Conservation (phyloP, 2,113 vertebrate species). For the Psephotus haematonotus region DNA sequence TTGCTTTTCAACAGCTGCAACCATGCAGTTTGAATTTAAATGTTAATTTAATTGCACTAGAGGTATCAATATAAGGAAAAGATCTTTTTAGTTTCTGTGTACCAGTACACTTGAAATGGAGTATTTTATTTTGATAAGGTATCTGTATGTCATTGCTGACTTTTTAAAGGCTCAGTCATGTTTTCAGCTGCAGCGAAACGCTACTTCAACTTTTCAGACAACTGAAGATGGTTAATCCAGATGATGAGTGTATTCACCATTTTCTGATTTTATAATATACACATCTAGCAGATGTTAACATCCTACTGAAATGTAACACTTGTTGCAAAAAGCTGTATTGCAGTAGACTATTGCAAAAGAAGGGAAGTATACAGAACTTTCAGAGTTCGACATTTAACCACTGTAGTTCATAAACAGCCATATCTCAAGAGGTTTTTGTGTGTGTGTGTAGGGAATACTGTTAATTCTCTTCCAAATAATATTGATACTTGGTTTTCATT, state of each 20-base stretch:
- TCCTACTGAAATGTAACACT: neutral
- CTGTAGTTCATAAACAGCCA: neutral
- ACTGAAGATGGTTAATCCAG: neutral
- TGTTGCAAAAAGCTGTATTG: neutral
- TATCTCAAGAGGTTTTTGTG: neutral
- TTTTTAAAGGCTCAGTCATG: neutral
- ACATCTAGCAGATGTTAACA: neutral
- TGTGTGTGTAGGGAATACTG: neutral
- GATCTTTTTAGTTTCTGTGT: neutral
- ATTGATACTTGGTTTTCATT: conserved; percentile 23
- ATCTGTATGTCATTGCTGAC: neutral
- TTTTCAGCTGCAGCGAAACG: neutral
- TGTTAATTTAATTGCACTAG: neutral
- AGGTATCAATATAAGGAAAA: neutral
- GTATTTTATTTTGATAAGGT: neutral
- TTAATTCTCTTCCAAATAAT: neutral
- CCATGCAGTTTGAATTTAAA: conserved; percentile 9
- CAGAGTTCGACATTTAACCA: neutral
- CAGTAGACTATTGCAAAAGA: neutral
- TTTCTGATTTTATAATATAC: neutral
- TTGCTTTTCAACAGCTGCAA: conserved; percentile 61
- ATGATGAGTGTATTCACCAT: neutral
- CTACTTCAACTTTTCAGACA: neutral
- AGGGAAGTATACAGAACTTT: neutral
- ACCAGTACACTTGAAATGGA: neutral